Evolutionary conservation across 1,140 invertebrate species (phyloP).

Genomic region (Drosophila saltans): DNA sequence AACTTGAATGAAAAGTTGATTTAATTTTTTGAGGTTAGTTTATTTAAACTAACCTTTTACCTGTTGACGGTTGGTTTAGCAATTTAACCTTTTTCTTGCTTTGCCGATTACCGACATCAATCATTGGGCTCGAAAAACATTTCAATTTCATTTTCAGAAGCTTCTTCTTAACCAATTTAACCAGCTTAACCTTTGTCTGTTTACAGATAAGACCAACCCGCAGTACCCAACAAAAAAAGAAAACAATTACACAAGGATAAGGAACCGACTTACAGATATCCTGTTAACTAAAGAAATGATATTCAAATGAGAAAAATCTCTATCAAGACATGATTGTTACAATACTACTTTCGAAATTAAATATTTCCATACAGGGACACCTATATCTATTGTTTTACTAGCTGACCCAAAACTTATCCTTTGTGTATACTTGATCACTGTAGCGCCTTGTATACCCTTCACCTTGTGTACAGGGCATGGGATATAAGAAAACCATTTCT

Average conservation of each 20-base stretch:
- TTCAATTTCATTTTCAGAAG: constrained; percentile 63
- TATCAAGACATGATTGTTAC: too few species aligned
- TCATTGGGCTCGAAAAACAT: constrained; percentile 57
- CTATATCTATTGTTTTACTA: too few species aligned
- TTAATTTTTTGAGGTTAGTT: neutral
- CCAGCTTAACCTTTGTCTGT: constrained; percentile 13
- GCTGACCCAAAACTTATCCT: too few species aligned
- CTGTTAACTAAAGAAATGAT: neutral
- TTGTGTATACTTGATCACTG: too few species aligned
- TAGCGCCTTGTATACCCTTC: neutral
- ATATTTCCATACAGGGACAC: too few species aligned
- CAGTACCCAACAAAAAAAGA: constrained; percentile 36
- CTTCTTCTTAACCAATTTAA: constrained; percentile 54
- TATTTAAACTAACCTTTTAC: constrained; percentile 23
- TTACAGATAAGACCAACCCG: constrained; percentile 7
- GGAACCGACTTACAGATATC: neutral
- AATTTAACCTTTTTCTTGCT: constrained; percentile 60
- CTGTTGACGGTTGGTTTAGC: constrained; percentile 58
- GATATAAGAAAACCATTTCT: constrained; percentile 33
- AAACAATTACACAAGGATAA: too few species aligned
- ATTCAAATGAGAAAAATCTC: neutral
- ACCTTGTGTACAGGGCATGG: neutral
- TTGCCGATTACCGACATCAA: constrained; percentile 38
- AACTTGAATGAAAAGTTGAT: constrained; percentile 23
- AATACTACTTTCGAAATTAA: too few species aligned